Conservation (phyloP, 2,888 invertebrate genomes). For the Leptogaster cylindrica region DNA sequence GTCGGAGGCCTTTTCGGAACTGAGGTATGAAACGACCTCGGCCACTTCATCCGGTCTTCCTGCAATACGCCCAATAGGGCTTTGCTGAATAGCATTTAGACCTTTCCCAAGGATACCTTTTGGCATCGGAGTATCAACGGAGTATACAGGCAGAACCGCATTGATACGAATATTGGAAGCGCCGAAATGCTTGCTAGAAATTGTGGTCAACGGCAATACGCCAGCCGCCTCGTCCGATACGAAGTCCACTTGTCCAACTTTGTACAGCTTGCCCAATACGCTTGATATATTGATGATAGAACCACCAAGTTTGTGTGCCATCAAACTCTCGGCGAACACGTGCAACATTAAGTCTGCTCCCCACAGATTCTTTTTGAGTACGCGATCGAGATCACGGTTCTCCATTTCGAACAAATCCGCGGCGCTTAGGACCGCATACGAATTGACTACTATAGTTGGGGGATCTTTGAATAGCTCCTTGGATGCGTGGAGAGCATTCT, state of each 20-base stretch:
- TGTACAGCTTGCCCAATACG: conserved; percentile 83
- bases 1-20: conserved; percentile 85
- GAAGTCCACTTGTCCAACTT: conserved; percentile 90
- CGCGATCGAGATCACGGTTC: conserved; percentile 80
- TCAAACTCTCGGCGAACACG: conserved; percentile 76
- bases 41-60: conserved; percentile 84
- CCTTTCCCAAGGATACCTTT: conserved; percentile 80
- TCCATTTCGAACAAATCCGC: conserved; percentile 84
- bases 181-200: conserved; percentile 87
- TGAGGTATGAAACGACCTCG: conserved; percentile 83
- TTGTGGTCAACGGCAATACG: conserved; percentile 83
- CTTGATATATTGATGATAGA: conserved; percentile 89
- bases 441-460: conserved; percentile 85
- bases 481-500: conserved; percentile 66
- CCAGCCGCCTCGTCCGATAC: conserved; percentile 94
- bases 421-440: conserved; percentile 87
- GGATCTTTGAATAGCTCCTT: conserved; percentile 69
- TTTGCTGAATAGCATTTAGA: conserved; percentile 67
- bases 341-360: conserved; percentile 87
- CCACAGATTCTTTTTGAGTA: conserved; percentile 87
- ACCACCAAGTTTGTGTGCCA: conserved; percentile 70
- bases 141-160: conserved; percentile 85
- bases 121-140: conserved; percentile 86
- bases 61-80: conserved; percentile 74
- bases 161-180: conserved; percentile 80